Evolutionary conservation across 2,888 invertebrate species (phyloP), one percentile per base, ranked within the genome.

Genomic region (Tuta absoluta): DNA sequence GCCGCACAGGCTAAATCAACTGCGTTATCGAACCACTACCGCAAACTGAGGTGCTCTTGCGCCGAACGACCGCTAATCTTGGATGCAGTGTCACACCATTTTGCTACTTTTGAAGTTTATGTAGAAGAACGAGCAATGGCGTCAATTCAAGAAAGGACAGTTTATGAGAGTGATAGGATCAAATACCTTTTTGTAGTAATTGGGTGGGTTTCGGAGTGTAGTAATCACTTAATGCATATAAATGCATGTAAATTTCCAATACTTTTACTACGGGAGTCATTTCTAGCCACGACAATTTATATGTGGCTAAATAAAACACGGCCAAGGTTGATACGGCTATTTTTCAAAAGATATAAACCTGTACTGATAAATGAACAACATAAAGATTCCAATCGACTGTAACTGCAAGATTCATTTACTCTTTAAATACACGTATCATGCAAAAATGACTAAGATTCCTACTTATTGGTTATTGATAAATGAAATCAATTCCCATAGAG

Each of bases 401-500:
- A 33, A 33, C 33, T 33, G 33, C 45, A 11, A 45, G 23, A 51
- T 51, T 51, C 51, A 51, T 51, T 17, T 17, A 38, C 51, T 51
- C 33, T 37, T 49, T 51, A 62, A 62, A 51, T 45, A 60, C 14
- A 17, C n/a, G 45, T 38, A 63, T 45, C 45, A 53, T 62, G 62
- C 48, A 38, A 67, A 67, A 45, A 67, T 64, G 64, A 65, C 66
- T 38, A 33, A 59, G 60, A 64, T 57, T n/a, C n/a, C n/a, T n/a
- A 33, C 71, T 68, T 72, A 69, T 71, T 64, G 59, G 71, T 68
- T 72, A 63, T 70, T 71, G 72, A 74, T 74, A 69, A 71, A 71
- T 70, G 70, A 68, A 68, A 72, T 71, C 70, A 70, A 71, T 65
- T 57, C 38, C 67, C 64, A 64, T 64, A 67, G 45, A 41, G 60